Conservation (phyloP, 1,140 invertebrate species). For the Psix sp. region DNA sequence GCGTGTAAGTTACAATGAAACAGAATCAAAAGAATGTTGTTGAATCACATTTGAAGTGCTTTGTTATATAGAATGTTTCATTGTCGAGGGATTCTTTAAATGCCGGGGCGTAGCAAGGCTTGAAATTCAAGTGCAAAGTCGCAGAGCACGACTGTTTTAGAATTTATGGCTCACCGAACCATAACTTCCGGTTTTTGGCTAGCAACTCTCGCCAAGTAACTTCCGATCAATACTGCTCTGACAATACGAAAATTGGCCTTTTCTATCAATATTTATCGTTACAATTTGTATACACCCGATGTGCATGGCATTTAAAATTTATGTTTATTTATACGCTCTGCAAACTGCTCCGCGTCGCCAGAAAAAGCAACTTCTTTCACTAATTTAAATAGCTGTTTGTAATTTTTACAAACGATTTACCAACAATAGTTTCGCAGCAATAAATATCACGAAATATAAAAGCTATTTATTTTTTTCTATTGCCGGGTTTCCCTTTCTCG, state of each 20-base stretch:
- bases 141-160: slow-evolving; percentile 42
- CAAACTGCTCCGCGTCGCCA: too few relatives aligned
- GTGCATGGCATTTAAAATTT: slow-evolving; percentile 7
- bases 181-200: slow-evolving; percentile 54
- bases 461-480: too few relatives aligned
- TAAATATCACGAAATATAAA: too few relatives aligned
- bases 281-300: slow-evolving; percentile 42
- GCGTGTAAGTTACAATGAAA: slow-evolving; percentile 31
- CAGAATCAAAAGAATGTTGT: slow-evolving; percentile 30
- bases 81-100: slow-evolving; percentile 53
- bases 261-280: slow-evolving; percentile 55
- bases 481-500: too few relatives aligned
- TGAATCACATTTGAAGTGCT: slow-evolving; percentile 30
- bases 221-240: slow-evolving; percentile 50
- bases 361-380: too few relatives aligned
- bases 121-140: slow-evolving; percentile 59
- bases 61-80: slow-evolving; percentile 40
- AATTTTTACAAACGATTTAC: too few relatives aligned
- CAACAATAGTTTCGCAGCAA: too few relatives aligned
- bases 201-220: slow-evolving; percentile 48
- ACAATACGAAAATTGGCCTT: slow-evolving; percentile 55
- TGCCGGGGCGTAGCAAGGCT: slow-evolving; percentile 51
- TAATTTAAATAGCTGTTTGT: too few relatives aligned
- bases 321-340: slow-evolving; percentile 30
- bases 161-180: slow-evolving; percentile 54